Conservation (phyloP, 2,113 vertebrate species). For the Uria aalge region DNA sequence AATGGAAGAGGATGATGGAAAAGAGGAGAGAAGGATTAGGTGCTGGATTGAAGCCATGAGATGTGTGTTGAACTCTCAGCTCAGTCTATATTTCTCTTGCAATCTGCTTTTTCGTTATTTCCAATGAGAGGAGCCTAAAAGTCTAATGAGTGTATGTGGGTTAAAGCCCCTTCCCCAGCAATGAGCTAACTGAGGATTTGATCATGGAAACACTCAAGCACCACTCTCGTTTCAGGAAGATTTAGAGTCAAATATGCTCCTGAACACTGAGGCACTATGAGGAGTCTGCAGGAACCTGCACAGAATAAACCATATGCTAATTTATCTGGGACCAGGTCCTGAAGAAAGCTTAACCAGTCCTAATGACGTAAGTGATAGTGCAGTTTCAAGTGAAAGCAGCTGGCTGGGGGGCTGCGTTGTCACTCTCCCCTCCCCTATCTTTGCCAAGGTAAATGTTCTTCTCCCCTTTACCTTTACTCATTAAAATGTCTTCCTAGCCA, state of each 20-base stretch:
- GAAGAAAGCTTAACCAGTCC: background rate
- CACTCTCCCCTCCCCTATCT: background rate
- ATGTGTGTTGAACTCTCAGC: background rate
- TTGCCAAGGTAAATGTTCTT: slow-evolving; percentile 35
- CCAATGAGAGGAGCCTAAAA: background rate
- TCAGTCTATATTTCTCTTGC: background rate
- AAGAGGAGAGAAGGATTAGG: background rate
- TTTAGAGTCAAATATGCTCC: background rate
- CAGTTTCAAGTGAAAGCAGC: slow-evolving; percentile 22
- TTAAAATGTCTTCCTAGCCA: background rate
- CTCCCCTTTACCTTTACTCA: slow-evolving; percentile 1
- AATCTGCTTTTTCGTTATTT: background rate
- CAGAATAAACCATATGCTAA: background rate
- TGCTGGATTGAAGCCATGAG: background rate
- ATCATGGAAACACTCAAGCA: background rate
- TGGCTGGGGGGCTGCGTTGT: background rate
- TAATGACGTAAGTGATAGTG: background rate
- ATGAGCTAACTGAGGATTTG: background rate
- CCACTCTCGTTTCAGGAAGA: background rate
- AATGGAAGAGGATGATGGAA: background rate
- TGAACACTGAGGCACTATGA: background rate
- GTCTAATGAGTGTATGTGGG: background rate
- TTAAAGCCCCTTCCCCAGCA: background rate
- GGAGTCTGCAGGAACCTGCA: background rate
- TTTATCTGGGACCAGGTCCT: slow-evolving; percentile 18